Percentiles rank a stretch among this genome's conserved stretches.
Evolutionary conservation across 2,888 invertebrate genomes (phyloP).

Genomic region (Cylloceria caligata): DNA sequence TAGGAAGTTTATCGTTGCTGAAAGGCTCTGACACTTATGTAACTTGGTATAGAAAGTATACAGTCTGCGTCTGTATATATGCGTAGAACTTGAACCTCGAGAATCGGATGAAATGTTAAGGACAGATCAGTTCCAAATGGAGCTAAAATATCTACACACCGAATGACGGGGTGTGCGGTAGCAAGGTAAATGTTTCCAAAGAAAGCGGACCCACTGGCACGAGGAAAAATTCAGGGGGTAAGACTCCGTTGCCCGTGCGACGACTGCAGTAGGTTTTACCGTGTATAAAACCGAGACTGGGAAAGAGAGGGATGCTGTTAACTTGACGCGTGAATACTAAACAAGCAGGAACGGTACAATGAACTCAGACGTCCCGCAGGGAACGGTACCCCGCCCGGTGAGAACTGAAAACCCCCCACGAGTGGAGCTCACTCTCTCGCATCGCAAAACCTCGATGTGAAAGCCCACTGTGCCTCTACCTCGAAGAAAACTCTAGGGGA

Average conservation of each 20-base stretch:
- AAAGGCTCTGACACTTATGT: conserved; percentile 6
- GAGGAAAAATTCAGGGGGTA: conserved; percentile 46
- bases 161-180: neutral
- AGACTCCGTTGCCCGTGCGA: conserved; percentile 9
- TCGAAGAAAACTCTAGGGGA: neutral
- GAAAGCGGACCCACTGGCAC: conserved; percentile 42
- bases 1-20: neutral
- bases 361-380: conserved; percentile 75
- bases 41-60: conserved; percentile 11
- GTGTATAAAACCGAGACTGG: conserved; percentile 33
- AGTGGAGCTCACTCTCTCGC: conserved; percentile 67
- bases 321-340: conserved; percentile 78
- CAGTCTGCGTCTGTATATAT: neutral
- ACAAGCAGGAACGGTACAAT: conserved; percentile 78
- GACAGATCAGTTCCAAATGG: conserved; percentile 45
- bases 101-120: conserved; percentile 44
- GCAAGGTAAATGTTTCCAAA: conserved; percentile 1
- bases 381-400: conserved; percentile 76
- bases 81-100: conserved; percentile 8
- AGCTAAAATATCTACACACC: conserved; percentile 14
- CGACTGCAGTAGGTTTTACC: neutral
- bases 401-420: conserved; percentile 72
- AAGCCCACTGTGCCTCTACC: conserved; percentile 23
- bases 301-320: conserved; percentile 75
- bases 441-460: conserved; percentile 50